Percentiles rank a stretch among this genome's conserved stretches.
phyloP scores from a whole-genome alignment of 2,797 vertebrate species.

The Sylvia borin region DNA sequence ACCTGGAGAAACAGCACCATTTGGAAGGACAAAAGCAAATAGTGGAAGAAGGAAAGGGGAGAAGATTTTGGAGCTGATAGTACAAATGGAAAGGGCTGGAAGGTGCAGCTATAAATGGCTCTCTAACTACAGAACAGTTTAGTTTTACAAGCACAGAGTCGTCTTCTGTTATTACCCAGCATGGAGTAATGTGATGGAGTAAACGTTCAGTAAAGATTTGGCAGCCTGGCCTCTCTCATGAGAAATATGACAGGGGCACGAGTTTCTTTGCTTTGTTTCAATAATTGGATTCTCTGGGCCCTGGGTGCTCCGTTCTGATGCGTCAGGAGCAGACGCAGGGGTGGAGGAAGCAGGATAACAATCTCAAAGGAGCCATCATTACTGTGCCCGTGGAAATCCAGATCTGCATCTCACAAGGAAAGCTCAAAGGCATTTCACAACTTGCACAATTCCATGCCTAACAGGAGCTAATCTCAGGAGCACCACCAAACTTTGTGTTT shows the following conservation, averaged over 20 bases:
- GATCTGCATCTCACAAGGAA: background rate
- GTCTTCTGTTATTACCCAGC: background rate
- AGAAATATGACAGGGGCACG: background rate
- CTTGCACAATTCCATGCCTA: constrained; percentile 3
- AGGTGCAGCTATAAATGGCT: background rate
- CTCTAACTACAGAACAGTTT: background rate
- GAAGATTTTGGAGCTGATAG: background rate
- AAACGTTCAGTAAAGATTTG: background rate
- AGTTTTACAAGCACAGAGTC: constrained; percentile 9
- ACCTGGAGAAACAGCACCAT: background rate
- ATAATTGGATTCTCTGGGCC: background rate
- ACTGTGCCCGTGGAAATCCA: background rate
- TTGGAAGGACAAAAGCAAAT: background rate
- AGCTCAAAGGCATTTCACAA: constrained; percentile 41
- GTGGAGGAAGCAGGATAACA: background rate
- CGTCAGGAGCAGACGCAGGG: background rate
- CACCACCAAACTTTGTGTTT: background rate
- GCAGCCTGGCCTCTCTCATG: background rate
- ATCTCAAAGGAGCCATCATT: background rate
- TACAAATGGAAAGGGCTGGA: background rate
- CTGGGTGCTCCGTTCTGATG: background rate
- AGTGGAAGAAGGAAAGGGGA: background rate
- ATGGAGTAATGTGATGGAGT: background rate
- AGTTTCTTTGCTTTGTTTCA: background rate
- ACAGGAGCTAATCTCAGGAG: constrained; percentile 29